Base-by-base conservation (phyloP, 35 echinoderm and acorn worm species). In the Acanthaster planci region DNA sequence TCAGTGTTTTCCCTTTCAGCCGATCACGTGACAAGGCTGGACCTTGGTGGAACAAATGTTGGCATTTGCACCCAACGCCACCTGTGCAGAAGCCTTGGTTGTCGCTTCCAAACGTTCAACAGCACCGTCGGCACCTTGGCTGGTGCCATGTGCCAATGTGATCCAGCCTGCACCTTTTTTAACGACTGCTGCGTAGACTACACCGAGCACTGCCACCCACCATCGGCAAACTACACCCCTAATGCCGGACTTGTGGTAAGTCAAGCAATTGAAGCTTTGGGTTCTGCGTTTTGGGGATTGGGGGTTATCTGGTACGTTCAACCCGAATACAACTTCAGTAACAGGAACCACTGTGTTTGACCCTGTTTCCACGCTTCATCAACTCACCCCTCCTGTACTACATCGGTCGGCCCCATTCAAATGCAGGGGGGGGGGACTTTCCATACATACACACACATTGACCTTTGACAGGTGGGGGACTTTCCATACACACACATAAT, bases 151-250 rank as follows among this genome's bases (percentile, higher is more conserved):
- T 72, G 64, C 64, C 64, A 72, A 26, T 72, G 64, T 29, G 64
- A 72, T 72, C 64, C 64, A 29, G 64, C 23, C 14, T 72, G 64
- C 34, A 34, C 34, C 64, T 72, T 72, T 26, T 72, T 72, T 29
- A 29, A 29, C 15, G 64, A 72, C 64, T 72, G 64, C 64, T 72
- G 64, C 34, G 26, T 31, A 72, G 64, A 72, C 64, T 72, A 72
- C 64, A 72, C 14, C 7, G 60, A 68, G 29, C 14, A 9, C 34
- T 68, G 60, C 29, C 6, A 68, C 3, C 60, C 60, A 68, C 4
- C 42, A 47, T 47, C 42, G 42, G 42, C 42, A 4, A 47, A 47
- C 42, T 47, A 47, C 42, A 47, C 42, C 12, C 42, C 42, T 12
- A 47, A 12, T 47, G 12, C 42, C 4, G 42, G 42, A 47, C 42